A percentile compares a stretch with the other conserved stretches of the same genome.
Evolutionary conservation across 1,140 invertebrate species (phyloP).

Genomic region (Nebria ingens): DNA sequence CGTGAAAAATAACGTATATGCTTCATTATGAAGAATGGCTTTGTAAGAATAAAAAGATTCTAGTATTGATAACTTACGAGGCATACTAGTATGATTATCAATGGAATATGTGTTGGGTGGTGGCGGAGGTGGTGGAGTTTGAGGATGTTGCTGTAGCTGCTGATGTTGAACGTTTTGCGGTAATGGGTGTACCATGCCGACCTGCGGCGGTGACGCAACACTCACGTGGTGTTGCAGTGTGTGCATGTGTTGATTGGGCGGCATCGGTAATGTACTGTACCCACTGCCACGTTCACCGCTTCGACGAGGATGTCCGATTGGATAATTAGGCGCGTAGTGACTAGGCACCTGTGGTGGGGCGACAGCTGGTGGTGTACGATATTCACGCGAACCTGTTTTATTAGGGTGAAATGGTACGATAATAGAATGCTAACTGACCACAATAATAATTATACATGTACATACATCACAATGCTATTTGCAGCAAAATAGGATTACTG

Average conservation of each 20-base stretch:
- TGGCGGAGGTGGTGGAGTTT: constrained; percentile 51
- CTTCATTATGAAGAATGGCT: constrained; percentile 10
- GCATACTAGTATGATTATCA: constrained; percentile 61
- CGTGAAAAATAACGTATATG: neutral
- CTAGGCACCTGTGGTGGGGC: constrained; percentile 90
- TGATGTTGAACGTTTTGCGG: constrained; percentile 23
- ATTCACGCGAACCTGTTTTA: constrained; percentile 67
- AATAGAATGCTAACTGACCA: too few relatives aligned
- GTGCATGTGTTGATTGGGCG: constrained; percentile 36
- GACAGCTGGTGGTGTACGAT: constrained; percentile 86
- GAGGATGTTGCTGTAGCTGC: constrained; percentile 55
- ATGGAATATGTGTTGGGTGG: constrained; percentile 38
- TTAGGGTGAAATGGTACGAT: too few relatives aligned
- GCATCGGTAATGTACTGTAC: constrained; percentile 68
- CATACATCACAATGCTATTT: too few relatives aligned
- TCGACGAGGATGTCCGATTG: constrained; percentile 61
- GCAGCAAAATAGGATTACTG: too few relatives aligned
- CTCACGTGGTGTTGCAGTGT: constrained; percentile 37
- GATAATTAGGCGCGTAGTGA: constrained; percentile 91
- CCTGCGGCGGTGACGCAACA: constrained; percentile 42
- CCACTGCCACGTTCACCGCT: constrained; percentile 58
- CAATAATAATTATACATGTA: too few relatives aligned
- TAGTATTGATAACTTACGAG: constrained; percentile 48
- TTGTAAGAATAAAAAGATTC: constrained; percentile 12
- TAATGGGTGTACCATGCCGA: constrained; percentile 40